Evolutionary conservation across 2,113 vertebrate species (phyloP), one percentile per base, ranked within the genome.

Genomic region (Panthera leo): DNA sequence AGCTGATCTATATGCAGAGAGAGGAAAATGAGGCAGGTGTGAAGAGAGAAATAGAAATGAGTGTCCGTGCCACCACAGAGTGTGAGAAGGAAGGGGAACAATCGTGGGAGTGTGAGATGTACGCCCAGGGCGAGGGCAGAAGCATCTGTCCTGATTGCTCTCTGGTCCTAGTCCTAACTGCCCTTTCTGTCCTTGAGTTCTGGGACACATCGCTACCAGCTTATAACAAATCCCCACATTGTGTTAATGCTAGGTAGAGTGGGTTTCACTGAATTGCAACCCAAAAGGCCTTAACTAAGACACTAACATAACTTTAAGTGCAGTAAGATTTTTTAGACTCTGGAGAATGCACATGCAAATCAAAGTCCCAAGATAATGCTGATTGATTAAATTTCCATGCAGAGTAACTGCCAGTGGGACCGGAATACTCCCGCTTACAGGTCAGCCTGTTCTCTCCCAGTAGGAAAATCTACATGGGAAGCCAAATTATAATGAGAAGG

Each of bases 351-450:
- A 96, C n/a, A 51, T 78, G 85, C 73, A 91, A 85, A 85, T 95
- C 53, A 75, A 83, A 63, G 85, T 92, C 91, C 85, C 93, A 85
- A 75, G 75, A 82, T 70, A 95, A 90, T 10, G 76, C 82, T 97
- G 86, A 45, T 80, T 95, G 90, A 94, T 94, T 97, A 79, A 97
- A 97, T 97, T 97, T 97, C 88, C 12, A 6, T 68, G 76, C 45
- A 82, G 70, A 92, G 31, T 73, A 87, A 68, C 63, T 75, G 76
- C 90, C 88, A 61, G 0, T 48, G 91, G 85, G 76, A 93, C 80
- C 67, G 25, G 91, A 87, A 92, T 42, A 36, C 87, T 94, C n/a
- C 14, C 0, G 25, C 73, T 87, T 75, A 78, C 63, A 67, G 92
- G 85, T 94, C 95, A 97, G 96, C 67, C 45, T 93, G 51, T 96